A percentile compares a stretch with the other conserved stretches of the same genome.
These are phyloP conservation scores for Pristionchus mayeri DNA, from an alignment of 2,888 invertebrate genomes.

Conservation along the genomic window DNA sequence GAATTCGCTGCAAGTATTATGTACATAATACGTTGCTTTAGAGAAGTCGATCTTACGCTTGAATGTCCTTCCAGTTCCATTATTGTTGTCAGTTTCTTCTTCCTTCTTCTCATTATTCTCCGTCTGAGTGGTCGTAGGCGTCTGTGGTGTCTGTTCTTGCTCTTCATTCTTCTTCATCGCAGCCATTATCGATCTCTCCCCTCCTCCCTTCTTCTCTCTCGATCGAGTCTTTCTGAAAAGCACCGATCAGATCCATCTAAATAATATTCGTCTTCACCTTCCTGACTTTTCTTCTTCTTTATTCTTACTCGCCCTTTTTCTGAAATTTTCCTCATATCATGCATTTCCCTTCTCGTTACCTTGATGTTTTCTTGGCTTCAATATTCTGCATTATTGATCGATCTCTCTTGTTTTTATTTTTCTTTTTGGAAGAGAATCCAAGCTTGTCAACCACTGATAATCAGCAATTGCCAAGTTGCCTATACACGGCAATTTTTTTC, in stretches of 20 bases:
- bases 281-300: background rate
- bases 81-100: slow-evolving; percentile 26
- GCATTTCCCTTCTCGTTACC: background rate
- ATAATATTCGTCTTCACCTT: background rate
- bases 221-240: background rate
- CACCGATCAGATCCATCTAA: background rate
- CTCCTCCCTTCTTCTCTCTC: background rate
- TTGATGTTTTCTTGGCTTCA: background rate
- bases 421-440: background rate
- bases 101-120: slow-evolving; percentile 9
- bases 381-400: background rate
- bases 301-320: too few relatives aligned
- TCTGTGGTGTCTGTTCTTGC: background rate
- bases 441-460: slow-evolving; percentile 3
- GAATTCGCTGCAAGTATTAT: slow-evolving; percentile 42
- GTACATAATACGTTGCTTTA: background rate
- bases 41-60: background rate
- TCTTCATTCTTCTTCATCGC: background rate
- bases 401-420: background rate
- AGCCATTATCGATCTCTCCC: slow-evolving; percentile 21
- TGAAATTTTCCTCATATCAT: background rate
- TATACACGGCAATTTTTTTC: too few relatives aligned
- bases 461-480: background rate
- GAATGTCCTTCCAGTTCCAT: background rate
- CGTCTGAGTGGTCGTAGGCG: background rate